A percentile compares a stretch with the other conserved stretches of the same genome.
These are phyloP conservation scores for Pelochelys cantorii DNA, from an alignment of 2,797 vertebrate genomes.

Conservation along the genomic window DNA sequence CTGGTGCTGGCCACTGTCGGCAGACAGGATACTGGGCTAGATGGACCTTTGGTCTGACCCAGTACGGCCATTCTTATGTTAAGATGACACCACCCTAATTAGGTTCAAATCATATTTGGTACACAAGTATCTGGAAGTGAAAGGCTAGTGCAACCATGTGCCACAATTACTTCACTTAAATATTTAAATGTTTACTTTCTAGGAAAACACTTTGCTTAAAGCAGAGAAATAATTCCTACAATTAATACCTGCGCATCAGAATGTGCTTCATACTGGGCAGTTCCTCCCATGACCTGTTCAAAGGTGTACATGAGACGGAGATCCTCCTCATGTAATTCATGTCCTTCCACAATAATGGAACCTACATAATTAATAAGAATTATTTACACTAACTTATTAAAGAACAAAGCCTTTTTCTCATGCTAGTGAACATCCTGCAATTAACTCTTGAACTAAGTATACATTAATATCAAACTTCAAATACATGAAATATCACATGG, in stretches of 20 bases:
- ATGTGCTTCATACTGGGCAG: conserved; percentile 93
- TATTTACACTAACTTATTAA: background rate
- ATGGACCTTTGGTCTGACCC: no score
- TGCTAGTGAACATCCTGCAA: background rate
- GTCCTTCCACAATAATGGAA: conserved; percentile 89
- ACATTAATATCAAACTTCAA: background rate
- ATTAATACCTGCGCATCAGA: conserved; percentile 91
- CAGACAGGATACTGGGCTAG: no score
- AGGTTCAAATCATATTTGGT: background rate
- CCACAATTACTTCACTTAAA: background rate
- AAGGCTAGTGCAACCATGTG: background rate
- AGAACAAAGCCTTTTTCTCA: background rate
- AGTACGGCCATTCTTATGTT: no score
- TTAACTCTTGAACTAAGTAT: background rate
- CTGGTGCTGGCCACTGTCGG: no score
- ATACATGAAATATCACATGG: accelerated
- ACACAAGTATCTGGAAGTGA: background rate
- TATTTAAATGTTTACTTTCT: background rate
- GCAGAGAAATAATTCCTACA: background rate
- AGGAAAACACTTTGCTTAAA: background rate
- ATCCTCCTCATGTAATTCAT: conserved; percentile 92
- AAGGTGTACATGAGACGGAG: conserved; percentile 94
- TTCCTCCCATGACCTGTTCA: conserved; percentile 84
- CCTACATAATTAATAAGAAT: conserved; percentile 78
- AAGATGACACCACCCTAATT: background rate